Evolutionary conservation across 2,113 vertebrate genomes (phyloP).

Genomic region (Oncorhynchus gorbuscha): DNA sequence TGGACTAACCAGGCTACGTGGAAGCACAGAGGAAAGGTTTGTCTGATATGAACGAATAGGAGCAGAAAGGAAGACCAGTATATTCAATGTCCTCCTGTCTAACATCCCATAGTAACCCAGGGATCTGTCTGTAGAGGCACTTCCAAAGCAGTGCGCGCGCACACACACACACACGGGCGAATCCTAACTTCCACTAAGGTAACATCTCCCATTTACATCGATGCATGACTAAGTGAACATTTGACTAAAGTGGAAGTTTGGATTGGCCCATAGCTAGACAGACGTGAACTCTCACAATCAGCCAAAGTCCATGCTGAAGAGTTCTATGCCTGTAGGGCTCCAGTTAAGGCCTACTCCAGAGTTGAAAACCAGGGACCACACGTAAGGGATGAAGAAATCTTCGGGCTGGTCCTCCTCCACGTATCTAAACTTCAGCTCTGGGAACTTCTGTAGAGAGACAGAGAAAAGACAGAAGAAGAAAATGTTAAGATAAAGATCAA

Average conservation of each 20-base stretch:
- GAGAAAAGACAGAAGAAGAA: not conserved
- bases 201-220: too few species aligned
- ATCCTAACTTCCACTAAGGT: too few species aligned
- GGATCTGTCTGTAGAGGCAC: conserved; percentile 64
- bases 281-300: conserved; percentile 61
- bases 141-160: conserved; percentile 59
- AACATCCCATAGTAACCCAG: conserved; percentile 20
- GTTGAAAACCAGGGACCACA: conserved; percentile 96
- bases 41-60: conserved; percentile 18
- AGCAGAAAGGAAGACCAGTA: not conserved
- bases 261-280: conserved; percentile 6
- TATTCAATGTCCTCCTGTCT: conserved; percentile 34
- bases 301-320: conserved; percentile 93
- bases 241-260: too few species aligned
- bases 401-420: conserved; percentile 98
- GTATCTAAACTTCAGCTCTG: conserved; percentile 96
- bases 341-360: conserved; percentile 90
- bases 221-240: too few species aligned
- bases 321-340: conserved; percentile 88
- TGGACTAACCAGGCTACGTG: conserved; percentile 6
- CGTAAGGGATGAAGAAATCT: conserved; percentile 97
- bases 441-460: conserved; percentile 84
- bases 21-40: conserved; percentile 25
- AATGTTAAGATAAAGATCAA: not conserved
- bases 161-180: not conserved